These are phyloP conservation scores for Drosophila hydei DNA, from an alignment of 1,140 invertebrate species.

Conservation along the genomic window DNA sequence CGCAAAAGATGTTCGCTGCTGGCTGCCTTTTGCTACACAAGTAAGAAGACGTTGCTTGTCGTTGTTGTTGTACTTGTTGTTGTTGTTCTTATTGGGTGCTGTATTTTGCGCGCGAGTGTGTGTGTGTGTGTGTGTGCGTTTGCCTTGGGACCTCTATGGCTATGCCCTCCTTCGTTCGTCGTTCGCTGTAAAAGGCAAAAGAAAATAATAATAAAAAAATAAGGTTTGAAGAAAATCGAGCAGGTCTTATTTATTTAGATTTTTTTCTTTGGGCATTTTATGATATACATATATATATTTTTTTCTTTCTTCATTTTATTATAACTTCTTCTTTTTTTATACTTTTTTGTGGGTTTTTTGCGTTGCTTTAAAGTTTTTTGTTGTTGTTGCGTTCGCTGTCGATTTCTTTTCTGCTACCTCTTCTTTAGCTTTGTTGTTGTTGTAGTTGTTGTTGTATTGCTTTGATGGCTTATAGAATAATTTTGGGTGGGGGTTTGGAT, in stretches of 20 bases:
- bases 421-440: constrained; percentile 42
- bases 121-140: constrained; percentile 28
- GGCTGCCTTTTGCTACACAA: constrained; percentile 36
- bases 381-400: constrained; percentile 35
- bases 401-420: constrained; percentile 57
- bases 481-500: constrained; percentile 11
- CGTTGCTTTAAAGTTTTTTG: constrained; percentile 53
- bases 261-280: constrained; percentile 52
- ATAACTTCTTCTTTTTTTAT: constrained; percentile 33
- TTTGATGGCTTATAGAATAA: constrained; percentile 54
- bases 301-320: constrained; percentile 44
- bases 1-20: constrained; percentile 58
- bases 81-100: constrained; percentile 33
- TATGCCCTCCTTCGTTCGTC: constrained; percentile 18
- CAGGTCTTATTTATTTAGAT: constrained; percentile 76
- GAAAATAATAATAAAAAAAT: constrained; percentile 3
- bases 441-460: constrained; percentile 40
- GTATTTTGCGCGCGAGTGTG: constrained; percentile 3
- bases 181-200: constrained; percentile 44
- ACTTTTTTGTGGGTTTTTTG: constrained; percentile 21
- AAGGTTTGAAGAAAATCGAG: constrained; percentile 73
- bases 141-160: constrained; percentile 45
- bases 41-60: constrained; percentile 55
- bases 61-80: constrained; percentile 17
- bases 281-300: constrained; percentile 39